Conservation (phyloP, 2,113 vertebrate species). For the Pelecanoides urinatrix region DNA sequence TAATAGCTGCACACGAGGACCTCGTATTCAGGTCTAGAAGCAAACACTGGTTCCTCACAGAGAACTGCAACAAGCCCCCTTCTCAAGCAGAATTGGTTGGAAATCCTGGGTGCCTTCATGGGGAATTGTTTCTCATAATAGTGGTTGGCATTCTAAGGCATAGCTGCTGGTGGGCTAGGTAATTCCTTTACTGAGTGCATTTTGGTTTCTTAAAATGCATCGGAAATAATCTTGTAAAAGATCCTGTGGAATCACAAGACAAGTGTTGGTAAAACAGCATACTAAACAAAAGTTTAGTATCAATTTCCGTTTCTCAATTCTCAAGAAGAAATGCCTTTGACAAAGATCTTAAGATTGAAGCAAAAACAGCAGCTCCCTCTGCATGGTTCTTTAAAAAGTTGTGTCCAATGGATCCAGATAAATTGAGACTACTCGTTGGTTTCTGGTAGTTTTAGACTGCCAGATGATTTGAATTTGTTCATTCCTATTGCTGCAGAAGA, state of each 20-base stretch:
- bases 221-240: neutral
- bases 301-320: neutral
- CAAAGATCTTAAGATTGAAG: neutral
- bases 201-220: neutral
- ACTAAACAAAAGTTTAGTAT: neutral
- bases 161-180: neutral
- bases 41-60: neutral
- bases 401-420: neutral
- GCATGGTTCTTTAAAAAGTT: neutral
- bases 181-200: neutral
- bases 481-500: neutral
- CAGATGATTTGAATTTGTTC: neutral
- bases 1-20: rapidly evolving
- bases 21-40: neutral
- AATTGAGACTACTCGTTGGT: neutral
- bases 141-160: neutral
- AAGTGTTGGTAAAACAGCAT: neutral
- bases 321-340: neutral
- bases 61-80: neutral
- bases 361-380: rapidly evolving
- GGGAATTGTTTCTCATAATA: neutral
- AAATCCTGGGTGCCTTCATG: neutral
- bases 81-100: neutral
- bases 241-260: neutral
- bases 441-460: neutral